Conservation (phyloP, 2,888 invertebrate genomes). For the Meliscaeva auricollis region DNA sequence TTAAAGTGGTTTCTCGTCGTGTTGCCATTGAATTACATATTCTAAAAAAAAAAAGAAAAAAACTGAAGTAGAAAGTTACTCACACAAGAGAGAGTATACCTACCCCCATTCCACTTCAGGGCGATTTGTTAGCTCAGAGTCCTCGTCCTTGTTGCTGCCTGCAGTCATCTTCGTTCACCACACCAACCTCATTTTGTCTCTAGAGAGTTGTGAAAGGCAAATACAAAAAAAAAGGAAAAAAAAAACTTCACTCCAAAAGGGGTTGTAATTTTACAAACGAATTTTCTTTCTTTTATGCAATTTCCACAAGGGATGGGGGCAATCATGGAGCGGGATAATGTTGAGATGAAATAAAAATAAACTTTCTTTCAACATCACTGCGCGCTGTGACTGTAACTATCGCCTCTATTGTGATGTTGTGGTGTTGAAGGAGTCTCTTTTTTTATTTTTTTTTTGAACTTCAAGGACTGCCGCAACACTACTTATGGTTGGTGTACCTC, state of each 20-base stretch:
- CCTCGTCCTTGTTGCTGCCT: conserved; percentile 14
- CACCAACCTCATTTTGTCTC: conserved; percentile 4
- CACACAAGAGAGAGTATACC: background rate
- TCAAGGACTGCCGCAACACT: conserved; percentile 44
- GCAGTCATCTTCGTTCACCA: background rate
- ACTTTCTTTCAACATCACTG: conserved; percentile 3
- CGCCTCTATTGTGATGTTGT: conserved; percentile 10
- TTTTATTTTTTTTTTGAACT: conserved; percentile 18
- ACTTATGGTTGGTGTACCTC: background rate
- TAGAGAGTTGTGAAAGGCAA: conserved; percentile 40
- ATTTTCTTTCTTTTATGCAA: conserved; percentile 33
- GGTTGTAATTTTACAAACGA: conserved; percentile 60
- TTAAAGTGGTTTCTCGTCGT: conserved; percentile 58
- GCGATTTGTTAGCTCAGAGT: background rate
- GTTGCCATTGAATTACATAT: conserved; percentile 55
- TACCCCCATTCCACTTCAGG: background rate
- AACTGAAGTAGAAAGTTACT: background rate
- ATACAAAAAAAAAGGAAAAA: background rate
- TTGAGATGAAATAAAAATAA: conserved; percentile 55
- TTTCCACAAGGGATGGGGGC: background rate
- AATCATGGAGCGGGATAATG: conserved; percentile 26
- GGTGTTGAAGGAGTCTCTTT: conserved; percentile 3
- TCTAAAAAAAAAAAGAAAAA: conserved; percentile 11
- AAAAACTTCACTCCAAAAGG: conserved; percentile 34
- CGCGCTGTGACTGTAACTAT: conserved; percentile 5